These are phyloP conservation scores for Ataeniobius toweri DNA, from an alignment of 2,797 vertebrate species.

Conservation along the genomic window DNA sequence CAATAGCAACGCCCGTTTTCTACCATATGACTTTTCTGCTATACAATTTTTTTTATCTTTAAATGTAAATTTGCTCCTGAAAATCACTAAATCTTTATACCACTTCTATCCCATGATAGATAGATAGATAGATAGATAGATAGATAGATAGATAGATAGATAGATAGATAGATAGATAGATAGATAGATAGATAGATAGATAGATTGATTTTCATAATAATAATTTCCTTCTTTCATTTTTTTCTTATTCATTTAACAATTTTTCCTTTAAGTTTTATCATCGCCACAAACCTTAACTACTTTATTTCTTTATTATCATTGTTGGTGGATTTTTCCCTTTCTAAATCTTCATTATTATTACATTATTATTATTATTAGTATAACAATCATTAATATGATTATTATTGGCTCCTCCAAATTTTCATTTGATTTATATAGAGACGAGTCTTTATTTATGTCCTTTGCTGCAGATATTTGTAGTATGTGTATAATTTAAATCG, in stretches of 20 bases:
- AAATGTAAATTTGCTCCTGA: constrained; percentile 44
- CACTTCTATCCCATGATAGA: not conserved
- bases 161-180: too few relatives aligned
- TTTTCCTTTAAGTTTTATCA: not conserved
- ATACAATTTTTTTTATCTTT: constrained; percentile 66
- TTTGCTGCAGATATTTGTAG: not conserved
- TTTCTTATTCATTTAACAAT: not conserved
- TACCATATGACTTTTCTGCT: constrained; percentile 84
- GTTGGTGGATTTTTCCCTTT: not conserved
- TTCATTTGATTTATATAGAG: not conserved
- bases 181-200: too few relatives aligned
- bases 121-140: not conserved
- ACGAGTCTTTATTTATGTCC: not conserved
- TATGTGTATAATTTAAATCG: not conserved
- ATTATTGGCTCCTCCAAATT: not conserved
- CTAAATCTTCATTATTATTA: not conserved
- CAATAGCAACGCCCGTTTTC: constrained; percentile 57
- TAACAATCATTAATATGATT: not conserved
- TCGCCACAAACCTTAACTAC: not conserved
- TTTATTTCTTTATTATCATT: not conserved
- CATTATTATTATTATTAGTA: not conserved
- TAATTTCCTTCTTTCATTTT: too few relatives aligned
- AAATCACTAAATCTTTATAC: constrained; percentile 8
- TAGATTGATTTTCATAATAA: too few relatives aligned
- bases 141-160: not conserved